Evolutionary conservation across 2,888 invertebrate species (phyloP).

Genomic region (Dusona sp.): DNA sequence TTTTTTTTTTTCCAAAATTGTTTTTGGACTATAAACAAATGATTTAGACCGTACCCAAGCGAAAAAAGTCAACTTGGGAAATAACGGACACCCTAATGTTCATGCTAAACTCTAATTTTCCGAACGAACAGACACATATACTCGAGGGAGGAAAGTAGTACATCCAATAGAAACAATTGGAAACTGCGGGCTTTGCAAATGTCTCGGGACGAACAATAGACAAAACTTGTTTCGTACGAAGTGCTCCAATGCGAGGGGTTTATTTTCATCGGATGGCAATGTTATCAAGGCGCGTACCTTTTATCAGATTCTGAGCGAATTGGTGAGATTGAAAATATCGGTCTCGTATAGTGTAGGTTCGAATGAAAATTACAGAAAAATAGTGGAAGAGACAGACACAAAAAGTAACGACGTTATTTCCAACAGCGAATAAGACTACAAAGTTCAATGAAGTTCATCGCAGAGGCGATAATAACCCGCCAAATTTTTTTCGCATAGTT

Average conservation of each 20-base stretch:
- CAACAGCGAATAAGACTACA: not conserved
- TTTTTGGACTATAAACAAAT: too few relatives aligned
- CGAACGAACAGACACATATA: not conserved
- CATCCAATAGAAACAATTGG: not conserved
- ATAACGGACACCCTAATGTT: too few relatives aligned
- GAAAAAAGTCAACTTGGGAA: too few relatives aligned
- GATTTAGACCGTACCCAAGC: too few relatives aligned
- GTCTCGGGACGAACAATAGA: not conserved
- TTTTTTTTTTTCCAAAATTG: too few relatives aligned
- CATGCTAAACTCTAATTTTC: not conserved
- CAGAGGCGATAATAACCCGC: not conserved
- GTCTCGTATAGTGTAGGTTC: slow-evolving; percentile 3
- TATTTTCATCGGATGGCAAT: not conserved
- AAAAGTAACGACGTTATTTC: not conserved
- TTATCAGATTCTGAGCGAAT: not conserved
- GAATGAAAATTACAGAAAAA: not conserved
- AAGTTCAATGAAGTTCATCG: not conserved
- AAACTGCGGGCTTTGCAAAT: not conserved
- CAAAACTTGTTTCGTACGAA: slow-evolving; percentile 19
- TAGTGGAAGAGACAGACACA: not conserved
- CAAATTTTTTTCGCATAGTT: not conserved
- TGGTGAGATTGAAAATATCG: slow-evolving; percentile 5
- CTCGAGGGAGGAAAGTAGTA: not conserved
- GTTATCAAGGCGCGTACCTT: not conserved
- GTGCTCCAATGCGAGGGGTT: not conserved